Evolutionary conservation across 2,113 vertebrate genomes (phyloP).

Genomic region (Mastomys natalensis): DNA sequence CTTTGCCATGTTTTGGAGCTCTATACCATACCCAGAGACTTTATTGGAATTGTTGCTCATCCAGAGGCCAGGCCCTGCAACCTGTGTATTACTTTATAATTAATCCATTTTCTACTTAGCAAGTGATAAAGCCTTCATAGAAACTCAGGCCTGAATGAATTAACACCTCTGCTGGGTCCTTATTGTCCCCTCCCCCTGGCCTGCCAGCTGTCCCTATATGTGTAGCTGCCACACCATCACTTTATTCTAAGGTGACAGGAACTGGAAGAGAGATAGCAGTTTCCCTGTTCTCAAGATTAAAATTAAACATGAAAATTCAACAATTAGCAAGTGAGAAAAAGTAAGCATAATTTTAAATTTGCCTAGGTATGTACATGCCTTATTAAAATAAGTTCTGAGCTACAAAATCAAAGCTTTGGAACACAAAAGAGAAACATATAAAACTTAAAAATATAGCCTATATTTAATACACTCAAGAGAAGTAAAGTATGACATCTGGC

Average conservation of each 20-base stretch:
- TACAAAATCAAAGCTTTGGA: constrained; percentile 25
- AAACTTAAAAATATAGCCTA: not conserved
- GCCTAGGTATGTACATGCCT: constrained; percentile 8
- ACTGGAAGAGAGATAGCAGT: constrained; percentile 49
- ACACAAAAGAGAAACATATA: not conserved
- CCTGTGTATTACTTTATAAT: not conserved
- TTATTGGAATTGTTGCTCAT: not conserved
- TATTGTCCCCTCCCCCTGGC: not conserved
- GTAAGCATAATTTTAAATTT: constrained; percentile 63
- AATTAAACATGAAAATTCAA: constrained; percentile 77
- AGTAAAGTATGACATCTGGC: not conserved
- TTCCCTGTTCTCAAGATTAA: constrained; percentile 65
- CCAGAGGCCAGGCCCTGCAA: not conserved
- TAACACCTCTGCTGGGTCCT: not conserved
- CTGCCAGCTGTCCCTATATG: not conserved
- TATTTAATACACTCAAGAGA: constrained; percentile 13
- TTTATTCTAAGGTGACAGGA: constrained; percentile 47
- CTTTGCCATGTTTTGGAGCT: not conserved
- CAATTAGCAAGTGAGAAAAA: constrained; percentile 72
- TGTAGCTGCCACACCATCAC: not conserved
- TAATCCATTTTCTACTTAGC: not conserved
- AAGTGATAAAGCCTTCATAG: not conserved
- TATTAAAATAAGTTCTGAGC: constrained; percentile 31
- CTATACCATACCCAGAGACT: not conserved
- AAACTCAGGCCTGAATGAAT: not conserved